phyloP scores from a whole-genome alignment of 2,113 vertebrate genomes.

The Labeo catla region DNA sequence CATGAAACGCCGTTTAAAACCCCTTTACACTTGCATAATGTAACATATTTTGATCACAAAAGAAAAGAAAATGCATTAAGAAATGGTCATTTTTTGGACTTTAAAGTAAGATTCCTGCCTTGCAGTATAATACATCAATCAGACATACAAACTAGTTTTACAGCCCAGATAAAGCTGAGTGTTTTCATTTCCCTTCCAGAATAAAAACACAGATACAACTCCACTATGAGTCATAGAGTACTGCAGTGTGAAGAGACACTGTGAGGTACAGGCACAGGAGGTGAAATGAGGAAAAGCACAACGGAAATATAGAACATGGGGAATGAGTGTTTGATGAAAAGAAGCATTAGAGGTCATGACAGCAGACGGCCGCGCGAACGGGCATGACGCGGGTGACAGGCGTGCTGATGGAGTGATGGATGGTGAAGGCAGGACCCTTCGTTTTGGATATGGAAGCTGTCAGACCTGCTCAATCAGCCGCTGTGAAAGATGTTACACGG shows the following conservation, averaged over 20 bases:
- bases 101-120: not conserved
- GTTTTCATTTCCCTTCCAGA: not conserved
- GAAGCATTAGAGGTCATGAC: slow-evolving; percentile 29
- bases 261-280: not conserved
- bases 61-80: not conserved
- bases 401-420: slow-evolving; percentile 28
- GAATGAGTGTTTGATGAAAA: not conserved
- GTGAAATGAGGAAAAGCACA: not conserved
- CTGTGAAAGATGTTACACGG: not conserved
- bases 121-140: not conserved
- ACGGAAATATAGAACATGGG: not conserved
- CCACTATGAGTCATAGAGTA: slow-evolving; percentile 38
- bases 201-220: slow-evolving; percentile 30
- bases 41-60: not conserved
- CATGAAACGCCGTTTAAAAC: not conserved
- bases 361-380: not conserved
- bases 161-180: not conserved
- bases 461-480: slow-evolving; percentile 32
- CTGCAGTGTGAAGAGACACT: slow-evolving; percentile 20
- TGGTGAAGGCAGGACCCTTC: slow-evolving; percentile 31
- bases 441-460: slow-evolving; percentile 34
- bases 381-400: not conserved
- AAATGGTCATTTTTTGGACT: not conserved
- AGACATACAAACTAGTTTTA: not conserved
- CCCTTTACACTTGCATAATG: not conserved